Conservation (phyloP, 2,888 invertebrate species). For the Metopia argyrocephala region DNA sequence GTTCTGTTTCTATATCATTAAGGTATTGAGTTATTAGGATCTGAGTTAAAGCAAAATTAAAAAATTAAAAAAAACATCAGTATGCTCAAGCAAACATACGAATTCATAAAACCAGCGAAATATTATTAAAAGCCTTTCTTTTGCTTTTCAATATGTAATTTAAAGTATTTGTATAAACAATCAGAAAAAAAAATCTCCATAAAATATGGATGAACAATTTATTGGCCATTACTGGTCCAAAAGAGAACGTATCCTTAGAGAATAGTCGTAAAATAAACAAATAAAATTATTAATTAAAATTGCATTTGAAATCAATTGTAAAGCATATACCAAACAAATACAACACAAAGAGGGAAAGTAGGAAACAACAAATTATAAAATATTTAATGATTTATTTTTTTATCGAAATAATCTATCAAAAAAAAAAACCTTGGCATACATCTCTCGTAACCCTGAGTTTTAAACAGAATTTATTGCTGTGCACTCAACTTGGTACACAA, state of each 20-base stretch:
- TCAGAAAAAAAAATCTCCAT: background rate
- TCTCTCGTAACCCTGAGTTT: constrained; percentile 46
- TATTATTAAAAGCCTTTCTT: too few species aligned
- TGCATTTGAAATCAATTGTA: too few species aligned
- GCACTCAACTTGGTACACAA: background rate
- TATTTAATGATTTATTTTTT: constrained; percentile 20
- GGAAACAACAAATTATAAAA: constrained; percentile 16
- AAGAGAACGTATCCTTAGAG: background rate
- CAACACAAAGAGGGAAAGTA: background rate
- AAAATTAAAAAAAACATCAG: too few species aligned
- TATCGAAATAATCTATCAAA: background rate
- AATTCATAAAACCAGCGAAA: too few species aligned
- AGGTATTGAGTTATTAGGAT: too few species aligned
- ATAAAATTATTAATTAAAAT: background rate
- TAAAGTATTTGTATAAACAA: too few species aligned
- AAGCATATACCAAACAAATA: background rate
- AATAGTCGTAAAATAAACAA: constrained; percentile 5
- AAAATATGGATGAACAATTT: background rate
- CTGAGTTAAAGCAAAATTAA: too few species aligned
- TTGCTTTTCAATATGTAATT: too few species aligned
- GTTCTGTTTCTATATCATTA: too few species aligned
- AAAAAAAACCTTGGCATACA: constrained; percentile 54
- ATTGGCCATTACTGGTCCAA: constrained; percentile 1
- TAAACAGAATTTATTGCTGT: constrained; percentile 20
- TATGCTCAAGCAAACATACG: too few species aligned